Conservation (phyloP, 2,888 invertebrate species). For the Aelia acuminata region DNA sequence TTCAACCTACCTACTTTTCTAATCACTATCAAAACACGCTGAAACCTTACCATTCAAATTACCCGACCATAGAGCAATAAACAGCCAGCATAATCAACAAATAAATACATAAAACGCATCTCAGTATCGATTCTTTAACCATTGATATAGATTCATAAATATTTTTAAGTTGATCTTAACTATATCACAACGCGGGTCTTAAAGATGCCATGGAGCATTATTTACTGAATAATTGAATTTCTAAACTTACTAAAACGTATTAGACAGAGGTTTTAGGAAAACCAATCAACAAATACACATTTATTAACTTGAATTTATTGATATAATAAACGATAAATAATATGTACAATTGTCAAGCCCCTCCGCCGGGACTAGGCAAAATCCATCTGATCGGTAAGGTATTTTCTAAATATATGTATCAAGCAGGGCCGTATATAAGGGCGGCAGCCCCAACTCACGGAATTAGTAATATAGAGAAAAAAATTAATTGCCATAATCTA, state of each 20-base stretch:
- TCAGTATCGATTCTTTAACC: neutral
- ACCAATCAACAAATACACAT: neutral
- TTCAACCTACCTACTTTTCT: neutral
- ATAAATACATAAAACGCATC: neutral
- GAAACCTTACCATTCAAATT: constrained; percentile 33
- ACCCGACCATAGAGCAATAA: constrained; percentile 23
- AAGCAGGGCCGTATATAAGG: too few relatives aligned
- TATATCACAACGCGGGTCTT: neutral
- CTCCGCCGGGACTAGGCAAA: too few relatives aligned
- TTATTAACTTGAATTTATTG: neutral
- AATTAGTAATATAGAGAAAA: too few relatives aligned
- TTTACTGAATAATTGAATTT: neutral
- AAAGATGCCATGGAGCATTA: neutral
- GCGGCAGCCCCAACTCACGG: too few relatives aligned
- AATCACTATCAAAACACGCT: neutral
- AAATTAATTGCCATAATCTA: too few relatives aligned
- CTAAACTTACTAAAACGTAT: neutral
- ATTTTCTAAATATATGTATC: too few relatives aligned
- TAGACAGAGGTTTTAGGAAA: too few relatives aligned
- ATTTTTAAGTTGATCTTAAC: neutral
- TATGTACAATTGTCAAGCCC: neutral
- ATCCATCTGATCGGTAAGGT: too few relatives aligned
- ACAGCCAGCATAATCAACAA: neutral
- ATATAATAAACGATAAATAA: neutral
- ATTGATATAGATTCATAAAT: neutral